phyloP scores from a whole-genome alignment of 1,140 invertebrate species.

The Trichonephila clavata region DNA sequence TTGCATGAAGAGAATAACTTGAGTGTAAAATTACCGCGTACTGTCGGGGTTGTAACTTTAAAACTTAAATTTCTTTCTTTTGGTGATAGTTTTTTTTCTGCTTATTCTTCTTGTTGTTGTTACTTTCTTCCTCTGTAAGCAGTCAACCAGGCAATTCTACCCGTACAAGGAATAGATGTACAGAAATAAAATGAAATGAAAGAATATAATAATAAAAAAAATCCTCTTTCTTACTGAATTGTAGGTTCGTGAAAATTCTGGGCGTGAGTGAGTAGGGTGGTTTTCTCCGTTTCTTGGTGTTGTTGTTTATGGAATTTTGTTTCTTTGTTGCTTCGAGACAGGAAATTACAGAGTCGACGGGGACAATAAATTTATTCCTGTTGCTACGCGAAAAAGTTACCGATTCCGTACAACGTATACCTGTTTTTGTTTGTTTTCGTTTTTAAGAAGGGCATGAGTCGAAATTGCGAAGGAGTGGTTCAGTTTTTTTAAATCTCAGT shows the following conservation, averaged over 20 bases:
- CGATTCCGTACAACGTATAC: neutral
- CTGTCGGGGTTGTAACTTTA: slow-evolving; percentile 21
- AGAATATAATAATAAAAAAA: neutral
- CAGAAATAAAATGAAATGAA: neutral
- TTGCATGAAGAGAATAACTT: slow-evolving; percentile 52
- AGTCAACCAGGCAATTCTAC: slow-evolving; percentile 19
- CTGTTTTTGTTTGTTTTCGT: neutral
- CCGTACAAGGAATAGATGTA: slow-evolving; percentile 20
- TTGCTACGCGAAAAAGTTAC: slow-evolving; percentile 21
- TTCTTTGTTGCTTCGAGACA: slow-evolving; percentile 52
- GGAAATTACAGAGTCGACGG: slow-evolving; percentile 33
- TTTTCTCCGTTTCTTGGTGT: slow-evolving; percentile 17
- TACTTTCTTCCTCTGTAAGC: neutral
- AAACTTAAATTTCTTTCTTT: slow-evolving; percentile 22
- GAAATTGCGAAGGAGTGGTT: neutral
- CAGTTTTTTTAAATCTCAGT: neutral
- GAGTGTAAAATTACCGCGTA: slow-evolving; percentile 57
- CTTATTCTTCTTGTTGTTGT: neutral
- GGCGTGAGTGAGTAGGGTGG: slow-evolving; percentile 3
- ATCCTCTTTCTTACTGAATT: neutral
- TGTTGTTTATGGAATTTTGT: slow-evolving; percentile 49
- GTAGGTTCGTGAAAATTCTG: slow-evolving; percentile 47
- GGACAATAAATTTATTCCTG: slow-evolving; percentile 42
- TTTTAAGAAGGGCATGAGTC: neutral
- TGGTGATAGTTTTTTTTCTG: neutral